phyloP scores from a whole-genome alignment of 1,140 invertebrate species.

The Sitophilus oryzae region DNA sequence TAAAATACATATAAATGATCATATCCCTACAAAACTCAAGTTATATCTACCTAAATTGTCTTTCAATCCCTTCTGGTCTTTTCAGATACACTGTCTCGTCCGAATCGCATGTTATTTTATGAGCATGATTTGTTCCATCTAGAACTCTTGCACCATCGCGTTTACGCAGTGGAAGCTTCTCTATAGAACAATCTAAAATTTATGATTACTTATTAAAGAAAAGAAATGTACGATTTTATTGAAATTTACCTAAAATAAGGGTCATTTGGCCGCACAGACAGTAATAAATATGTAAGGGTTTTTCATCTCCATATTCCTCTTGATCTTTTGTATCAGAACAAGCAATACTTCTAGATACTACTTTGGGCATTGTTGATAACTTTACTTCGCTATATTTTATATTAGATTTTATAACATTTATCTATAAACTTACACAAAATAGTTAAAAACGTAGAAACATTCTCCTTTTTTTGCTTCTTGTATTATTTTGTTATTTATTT shows the following conservation, averaged over 20 bases:
- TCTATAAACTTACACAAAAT: too few relatives aligned
- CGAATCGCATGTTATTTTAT: conserved; percentile 86
- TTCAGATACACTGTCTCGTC: conserved; percentile 84
- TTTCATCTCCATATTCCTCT: conserved; percentile 95
- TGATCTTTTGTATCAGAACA: conserved; percentile 96
- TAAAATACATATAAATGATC: background rate
- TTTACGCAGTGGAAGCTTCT: conserved; percentile 86
- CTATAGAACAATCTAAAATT: conserved; percentile 79
- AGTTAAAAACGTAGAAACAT: too few relatives aligned
- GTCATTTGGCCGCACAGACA: conserved; percentile 98
- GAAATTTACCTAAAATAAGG: conserved; percentile 71
- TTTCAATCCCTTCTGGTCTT: conserved; percentile 80
- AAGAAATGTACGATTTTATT: conserved; percentile 4
- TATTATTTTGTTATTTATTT: too few relatives aligned
- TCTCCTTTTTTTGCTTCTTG: too few relatives aligned
- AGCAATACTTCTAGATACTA: conserved; percentile 92
- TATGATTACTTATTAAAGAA: conserved; percentile 20
- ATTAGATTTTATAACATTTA: too few relatives aligned
- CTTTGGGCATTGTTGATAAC: conserved; percentile 81
- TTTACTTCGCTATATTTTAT: too few relatives aligned
- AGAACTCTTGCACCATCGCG: conserved; percentile 91
- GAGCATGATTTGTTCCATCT: conserved; percentile 90
- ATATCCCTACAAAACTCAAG: background rate
- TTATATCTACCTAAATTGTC: conserved; percentile 56
- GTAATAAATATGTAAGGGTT: conserved; percentile 93